These are phyloP conservation scores for Malaclemys terrapin DNA, from an alignment of 2,113 vertebrate species.

Conservation along the genomic window DNA sequence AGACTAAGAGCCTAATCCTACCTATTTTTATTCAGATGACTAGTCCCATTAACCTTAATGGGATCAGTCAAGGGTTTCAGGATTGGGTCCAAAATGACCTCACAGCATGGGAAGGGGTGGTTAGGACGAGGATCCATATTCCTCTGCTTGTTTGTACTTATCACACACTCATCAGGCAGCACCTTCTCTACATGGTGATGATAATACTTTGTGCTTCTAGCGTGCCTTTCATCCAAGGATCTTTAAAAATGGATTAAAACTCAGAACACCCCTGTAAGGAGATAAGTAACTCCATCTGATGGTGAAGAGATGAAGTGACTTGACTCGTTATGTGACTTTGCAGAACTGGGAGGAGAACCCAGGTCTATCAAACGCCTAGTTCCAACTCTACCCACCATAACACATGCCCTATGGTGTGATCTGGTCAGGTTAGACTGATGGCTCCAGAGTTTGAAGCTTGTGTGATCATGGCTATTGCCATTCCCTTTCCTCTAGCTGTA, in stretches of 20 bases:
- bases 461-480: rapidly evolving
- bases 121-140: background rate
- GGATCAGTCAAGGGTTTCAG: background rate
- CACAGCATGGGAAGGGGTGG: background rate
- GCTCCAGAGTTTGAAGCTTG: background rate
- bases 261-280: background rate
- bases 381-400: background rate
- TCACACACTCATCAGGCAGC: background rate
- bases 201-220: background rate
- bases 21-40: background rate
- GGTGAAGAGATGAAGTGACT: background rate
- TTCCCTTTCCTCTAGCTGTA: background rate
- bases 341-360: background rate
- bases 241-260: background rate
- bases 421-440: background rate
- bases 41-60: background rate
- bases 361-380: background rate
- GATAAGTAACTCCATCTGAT: background rate
- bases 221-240: background rate
- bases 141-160: background rate
- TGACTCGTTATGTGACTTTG: background rate
- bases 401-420: background rate
- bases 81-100: background rate
- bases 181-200: background rate
- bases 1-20: background rate